Base-by-base conservation (phyloP, 2,113 vertebrate genomes). In the Cichladusa arquata region DNA sequence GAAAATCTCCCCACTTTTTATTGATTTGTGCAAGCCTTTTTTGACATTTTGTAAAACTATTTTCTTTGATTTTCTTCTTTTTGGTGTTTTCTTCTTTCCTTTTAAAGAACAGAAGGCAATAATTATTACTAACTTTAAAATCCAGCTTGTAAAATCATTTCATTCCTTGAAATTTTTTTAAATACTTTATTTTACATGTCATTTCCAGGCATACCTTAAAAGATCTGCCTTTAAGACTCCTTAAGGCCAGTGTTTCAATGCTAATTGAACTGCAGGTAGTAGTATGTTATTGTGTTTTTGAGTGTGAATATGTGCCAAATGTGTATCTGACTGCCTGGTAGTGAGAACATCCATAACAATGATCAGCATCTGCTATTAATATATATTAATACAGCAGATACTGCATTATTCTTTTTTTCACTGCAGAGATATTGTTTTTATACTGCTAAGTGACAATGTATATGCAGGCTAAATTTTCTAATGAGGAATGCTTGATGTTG, bases 251-350 rank as follows among this genome's bases (percentile, higher is more conserved):
- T 40, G 38, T 53, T 92, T 91, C 77, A 94, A 66, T 84, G 34
- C 23, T 95, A 84, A 93, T 73, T 91, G 83, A 96, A 84, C 61
- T 66, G 50, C 38, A 95, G 91, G 47, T 78, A 92, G 29, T 81
- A 62, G 28, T 50, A 67, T 66, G 36, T 61, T 61, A 67, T 45
- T 71, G 33, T 8, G 31, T 62, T 91, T 95, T 85, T 92, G 9
- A 38, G 36, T 58, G 26, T 56, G 65, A 91, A 51, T 92, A 9
- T 66, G 45, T 87, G 57, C 79, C 34, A 73, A 92, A 79, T 53
- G n/a, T 74, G n/a, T 62, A 28, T 81, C 20, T 33, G 48, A 64
- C 14, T 84, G 44, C 57, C 53, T 94, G 40, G 10, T 23, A 95
- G 72, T 69, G 69, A 95, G n/a, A 92, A 69, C 0, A 42, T 3